Conservation (phyloP, 2,888 invertebrate species). For the Germaria angustata region DNA sequence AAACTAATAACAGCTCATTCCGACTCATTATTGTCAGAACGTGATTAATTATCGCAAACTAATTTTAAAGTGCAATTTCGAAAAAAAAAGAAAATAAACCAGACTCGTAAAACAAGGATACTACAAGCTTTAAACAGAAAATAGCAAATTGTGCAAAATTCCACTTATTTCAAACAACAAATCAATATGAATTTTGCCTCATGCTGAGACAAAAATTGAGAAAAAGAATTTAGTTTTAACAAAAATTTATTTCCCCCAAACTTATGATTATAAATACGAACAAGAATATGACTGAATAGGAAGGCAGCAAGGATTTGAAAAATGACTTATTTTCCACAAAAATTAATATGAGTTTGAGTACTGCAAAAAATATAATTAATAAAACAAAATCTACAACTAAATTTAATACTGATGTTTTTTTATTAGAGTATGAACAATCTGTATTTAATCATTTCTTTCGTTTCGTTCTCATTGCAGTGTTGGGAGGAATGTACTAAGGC, state of each 20-base stretch:
- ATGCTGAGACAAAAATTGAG: slow-evolving; percentile 31
- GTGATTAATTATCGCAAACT: slow-evolving; percentile 71
- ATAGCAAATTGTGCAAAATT: slow-evolving; percentile 16
- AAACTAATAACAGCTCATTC: slow-evolving; percentile 50
- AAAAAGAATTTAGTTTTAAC: slow-evolving; percentile 1
- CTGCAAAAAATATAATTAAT: not conserved
- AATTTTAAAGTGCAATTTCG: slow-evolving; percentile 52
- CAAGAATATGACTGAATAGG: not conserved
- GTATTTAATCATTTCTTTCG: not conserved
- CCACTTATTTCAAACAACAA: slow-evolving; percentile 7
- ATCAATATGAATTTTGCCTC: slow-evolving; percentile 38
- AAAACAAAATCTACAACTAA: slow-evolving; percentile 11
- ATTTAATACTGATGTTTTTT: slow-evolving; percentile 14
- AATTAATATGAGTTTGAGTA: slow-evolving; percentile 35
- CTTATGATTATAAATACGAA: slow-evolving; percentile 1
- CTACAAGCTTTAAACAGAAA: not conserved
- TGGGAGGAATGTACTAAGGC: slow-evolving; percentile 78
- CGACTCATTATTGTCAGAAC: slow-evolving; percentile 72
- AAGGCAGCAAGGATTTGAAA: slow-evolving; percentile 12
- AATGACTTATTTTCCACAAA: slow-evolving; percentile 49
- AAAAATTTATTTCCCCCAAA: not conserved
- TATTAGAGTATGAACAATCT: slow-evolving; percentile 11
- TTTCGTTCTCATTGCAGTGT: slow-evolving; percentile 72
- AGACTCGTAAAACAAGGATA: not conserved
- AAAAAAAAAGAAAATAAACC: not conserved